A percentile compares a stretch with the other conserved stretches of the same genome.
phyloP scores from a whole-genome alignment of 2,888 invertebrate genomes.

The Dendrolimus houi region DNA sequence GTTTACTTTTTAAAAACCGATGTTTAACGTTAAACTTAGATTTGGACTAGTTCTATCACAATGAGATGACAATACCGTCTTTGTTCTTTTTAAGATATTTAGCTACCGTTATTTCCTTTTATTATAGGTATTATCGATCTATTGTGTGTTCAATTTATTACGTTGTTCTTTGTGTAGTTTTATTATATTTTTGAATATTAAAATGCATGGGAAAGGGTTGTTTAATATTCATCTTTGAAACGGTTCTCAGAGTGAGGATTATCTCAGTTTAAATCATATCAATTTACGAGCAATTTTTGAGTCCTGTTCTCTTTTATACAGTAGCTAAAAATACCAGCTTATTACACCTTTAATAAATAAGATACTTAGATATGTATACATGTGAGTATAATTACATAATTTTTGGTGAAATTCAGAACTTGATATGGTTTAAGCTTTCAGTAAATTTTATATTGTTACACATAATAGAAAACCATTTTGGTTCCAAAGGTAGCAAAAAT shows the following conservation, averaged over 20 bases:
- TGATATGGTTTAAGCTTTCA: too few relatives aligned
- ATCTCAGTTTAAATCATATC: conserved; percentile 1
- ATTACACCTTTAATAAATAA: too few relatives aligned
- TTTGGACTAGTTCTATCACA: conserved; percentile 28
- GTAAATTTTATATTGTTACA: too few relatives aligned
- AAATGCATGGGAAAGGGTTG: conserved; percentile 52
- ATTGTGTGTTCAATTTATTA: conserved; percentile 63
- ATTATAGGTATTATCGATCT: conserved; percentile 65
- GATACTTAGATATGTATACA: too few relatives aligned
- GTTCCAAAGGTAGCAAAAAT: too few relatives aligned
- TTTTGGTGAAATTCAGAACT: too few relatives aligned
- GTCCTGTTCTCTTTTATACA: not conserved
- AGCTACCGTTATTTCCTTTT: conserved; percentile 68
- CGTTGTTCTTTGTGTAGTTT: conserved; percentile 47
- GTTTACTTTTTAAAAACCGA: conserved; percentile 55
- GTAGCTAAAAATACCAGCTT: not conserved
- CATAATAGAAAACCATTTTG: too few relatives aligned
- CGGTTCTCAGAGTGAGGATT: conserved; percentile 4
- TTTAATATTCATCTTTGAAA: conserved; percentile 7
- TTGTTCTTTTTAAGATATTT: conserved; percentile 61
- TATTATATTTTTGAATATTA: conserved; percentile 50
- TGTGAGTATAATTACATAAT: too few relatives aligned
- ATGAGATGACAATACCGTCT: conserved; percentile 41
- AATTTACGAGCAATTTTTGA: not conserved
- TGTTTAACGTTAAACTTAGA: conserved; percentile 41